A percentile compares a stretch with the other conserved stretches of the same genome.
phyloP scores from a whole-genome alignment of 2,888 invertebrate species.

The Orthonevra nobilis region DNA sequence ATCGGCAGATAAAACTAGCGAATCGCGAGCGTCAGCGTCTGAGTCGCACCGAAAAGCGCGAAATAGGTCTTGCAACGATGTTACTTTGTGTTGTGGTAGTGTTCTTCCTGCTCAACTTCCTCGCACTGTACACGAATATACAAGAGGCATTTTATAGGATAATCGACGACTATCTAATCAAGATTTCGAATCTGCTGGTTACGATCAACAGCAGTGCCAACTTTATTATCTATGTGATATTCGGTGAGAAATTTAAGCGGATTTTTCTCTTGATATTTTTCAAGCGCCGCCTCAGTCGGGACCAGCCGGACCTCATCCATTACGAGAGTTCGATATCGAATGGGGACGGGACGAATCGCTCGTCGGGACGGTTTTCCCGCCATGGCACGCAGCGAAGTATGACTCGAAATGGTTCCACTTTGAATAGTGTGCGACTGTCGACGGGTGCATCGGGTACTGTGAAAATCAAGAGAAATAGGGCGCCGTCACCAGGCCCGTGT shows the following conservation, averaged over 20 bases:
- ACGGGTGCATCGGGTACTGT: constrained; percentile 75
- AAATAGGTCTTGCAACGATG: constrained; percentile 97
- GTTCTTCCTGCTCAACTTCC: constrained; percentile 95
- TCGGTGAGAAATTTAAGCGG: constrained; percentile 97
- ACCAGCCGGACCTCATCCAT: constrained; percentile 88
- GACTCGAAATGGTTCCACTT: constrained; percentile 75
- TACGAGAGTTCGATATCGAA: constrained; percentile 92
- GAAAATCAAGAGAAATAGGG: constrained; percentile 79
- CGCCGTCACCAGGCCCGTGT: constrained; percentile 80
- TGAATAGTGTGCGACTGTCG: constrained; percentile 78
- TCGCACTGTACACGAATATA: constrained; percentile 92
- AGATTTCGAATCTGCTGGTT: constrained; percentile 94
- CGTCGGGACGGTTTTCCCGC: constrained; percentile 83
- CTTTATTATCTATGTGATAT: constrained; percentile 98
- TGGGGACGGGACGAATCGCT: constrained; percentile 84
- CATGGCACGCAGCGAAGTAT: constrained; percentile 81
- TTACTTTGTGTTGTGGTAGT: constrained; percentile 95
- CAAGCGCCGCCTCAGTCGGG: constrained; percentile 83
- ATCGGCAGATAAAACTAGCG: constrained; percentile 92
- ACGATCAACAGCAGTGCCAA: constrained; percentile 98
- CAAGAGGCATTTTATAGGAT: constrained; percentile 88
- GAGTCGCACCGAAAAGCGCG: constrained; percentile 93
- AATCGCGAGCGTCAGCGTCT: constrained; percentile 94
- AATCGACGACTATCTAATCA: constrained; percentile 86
- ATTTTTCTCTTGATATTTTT: constrained; percentile 91